Evolutionary conservation across 2,888 invertebrate genomes (phyloP).

Genomic region (Drosophila multiciliata): DNA sequence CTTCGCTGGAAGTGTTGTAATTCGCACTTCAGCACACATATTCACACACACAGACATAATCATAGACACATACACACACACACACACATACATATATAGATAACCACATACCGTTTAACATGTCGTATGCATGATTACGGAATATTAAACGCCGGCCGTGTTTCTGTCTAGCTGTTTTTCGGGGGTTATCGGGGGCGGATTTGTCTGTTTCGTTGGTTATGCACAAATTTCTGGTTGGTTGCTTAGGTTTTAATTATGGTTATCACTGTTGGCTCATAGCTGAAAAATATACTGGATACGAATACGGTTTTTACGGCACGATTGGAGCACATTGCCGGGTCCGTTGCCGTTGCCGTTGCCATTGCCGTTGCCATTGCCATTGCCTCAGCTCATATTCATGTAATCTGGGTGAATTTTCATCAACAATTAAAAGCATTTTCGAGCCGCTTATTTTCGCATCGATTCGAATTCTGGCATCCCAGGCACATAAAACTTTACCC

Average conservation of each 20-base stretch:
- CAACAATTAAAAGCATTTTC: conserved; percentile 67
- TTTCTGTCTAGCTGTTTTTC: conserved; percentile 16
- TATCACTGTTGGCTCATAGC: conserved; percentile 52
- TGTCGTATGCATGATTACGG: conserved; percentile 64
- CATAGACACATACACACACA: conserved; percentile 9
- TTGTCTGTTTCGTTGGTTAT: conserved; percentile 32
- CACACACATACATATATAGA: background rate
- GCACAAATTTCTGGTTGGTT: conserved; percentile 54
- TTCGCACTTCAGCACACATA: conserved; percentile 64
- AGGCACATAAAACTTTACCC: conserved; percentile 30
- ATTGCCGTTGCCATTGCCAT: background rate
- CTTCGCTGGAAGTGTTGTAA: conserved; percentile 66
- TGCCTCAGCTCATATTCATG: conserved; percentile 28
- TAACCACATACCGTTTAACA: conserved; percentile 50
- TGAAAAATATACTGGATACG: conserved; percentile 47
- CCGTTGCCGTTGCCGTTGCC: background rate
- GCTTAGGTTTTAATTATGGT: conserved; percentile 72
- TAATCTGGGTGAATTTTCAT: conserved; percentile 57
- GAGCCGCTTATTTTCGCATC: conserved; percentile 45
- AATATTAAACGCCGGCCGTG: conserved; percentile 44
- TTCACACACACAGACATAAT: conserved; percentile 16
- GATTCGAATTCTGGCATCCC: conserved; percentile 3
- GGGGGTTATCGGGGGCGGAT: background rate
- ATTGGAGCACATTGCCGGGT: conserved; percentile 28
- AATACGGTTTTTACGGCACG: conserved; percentile 33